phyloP scores from a whole-genome alignment of 2,113 vertebrate genomes.

The Lucifuga dentata region DNA sequence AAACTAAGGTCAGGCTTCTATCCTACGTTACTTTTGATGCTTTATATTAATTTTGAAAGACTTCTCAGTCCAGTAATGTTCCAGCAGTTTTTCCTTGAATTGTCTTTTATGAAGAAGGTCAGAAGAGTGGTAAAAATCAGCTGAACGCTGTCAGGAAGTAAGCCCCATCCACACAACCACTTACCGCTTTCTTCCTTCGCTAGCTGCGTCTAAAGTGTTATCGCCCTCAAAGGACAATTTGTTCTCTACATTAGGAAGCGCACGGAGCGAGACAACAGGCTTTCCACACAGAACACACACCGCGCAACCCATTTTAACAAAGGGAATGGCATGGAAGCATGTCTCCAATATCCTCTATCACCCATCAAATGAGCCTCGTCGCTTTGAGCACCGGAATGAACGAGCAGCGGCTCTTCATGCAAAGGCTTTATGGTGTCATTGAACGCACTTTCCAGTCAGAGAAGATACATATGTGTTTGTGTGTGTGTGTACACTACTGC shows the following conservation, averaged over 20 bases:
- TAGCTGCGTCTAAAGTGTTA: constrained; percentile 12
- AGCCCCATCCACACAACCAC: not conserved
- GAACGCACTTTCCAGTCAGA: too few relatives aligned
- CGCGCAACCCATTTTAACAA: constrained; percentile 12
- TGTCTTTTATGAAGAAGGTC: constrained; percentile 15
- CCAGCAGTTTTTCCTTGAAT: not conserved
- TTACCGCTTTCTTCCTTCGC: constrained; percentile 9
- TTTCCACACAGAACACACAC: constrained; percentile 18
- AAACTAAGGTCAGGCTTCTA: not conserved
- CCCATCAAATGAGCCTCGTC: too few relatives aligned
- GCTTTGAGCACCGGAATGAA: constrained; percentile 21
- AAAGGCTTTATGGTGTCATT: constrained; percentile 33
- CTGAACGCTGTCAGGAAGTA: constrained; percentile 20
- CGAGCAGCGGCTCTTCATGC: constrained; percentile 9
- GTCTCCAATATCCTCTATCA: constrained; percentile 32
- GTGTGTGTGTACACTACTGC: too few relatives aligned
- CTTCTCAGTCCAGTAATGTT: not conserved
- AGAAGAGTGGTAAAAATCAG: constrained; percentile 13
- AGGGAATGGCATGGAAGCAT: constrained; percentile 13
- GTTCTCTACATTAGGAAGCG: constrained; percentile 14
- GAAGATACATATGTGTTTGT: too few relatives aligned
- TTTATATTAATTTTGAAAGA: too few relatives aligned
- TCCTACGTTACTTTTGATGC: too few relatives aligned
- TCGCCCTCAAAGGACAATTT: constrained; percentile 21
- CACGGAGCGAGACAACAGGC: constrained; percentile 2